A percentile compares a stretch with the other conserved stretches of the same genome.
phyloP scores from a whole-genome alignment of 1,140 invertebrate species.

The Trypoxylus dichotomus region DNA sequence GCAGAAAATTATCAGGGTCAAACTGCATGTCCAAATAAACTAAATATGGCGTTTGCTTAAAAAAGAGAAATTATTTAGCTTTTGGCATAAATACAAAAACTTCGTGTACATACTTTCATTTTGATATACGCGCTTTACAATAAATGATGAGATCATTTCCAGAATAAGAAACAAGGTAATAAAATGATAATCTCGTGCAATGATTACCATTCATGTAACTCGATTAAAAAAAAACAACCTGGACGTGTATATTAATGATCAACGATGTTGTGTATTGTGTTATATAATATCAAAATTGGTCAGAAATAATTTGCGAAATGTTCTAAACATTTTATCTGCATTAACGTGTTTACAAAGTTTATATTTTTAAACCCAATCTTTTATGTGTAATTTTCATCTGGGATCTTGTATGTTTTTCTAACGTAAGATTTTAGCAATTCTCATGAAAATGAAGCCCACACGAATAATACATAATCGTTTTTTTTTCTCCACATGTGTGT shows the following conservation, averaged over 20 bases:
- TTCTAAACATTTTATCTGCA: no score
- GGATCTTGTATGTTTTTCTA: no score
- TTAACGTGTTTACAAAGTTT: no score
- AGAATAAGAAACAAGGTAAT: background rate
- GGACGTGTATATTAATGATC: no score
- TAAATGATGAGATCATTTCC: background rate
- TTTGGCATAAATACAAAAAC: background rate
- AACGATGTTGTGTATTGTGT: background rate
- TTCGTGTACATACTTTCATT: background rate
- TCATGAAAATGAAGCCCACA: background rate
- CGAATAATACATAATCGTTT: background rate
- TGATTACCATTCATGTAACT: no score
- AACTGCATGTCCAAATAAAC: background rate
- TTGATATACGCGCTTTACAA: background rate
- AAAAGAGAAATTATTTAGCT: background rate
- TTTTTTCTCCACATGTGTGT: no score
- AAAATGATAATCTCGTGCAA: no score
- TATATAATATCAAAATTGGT: background rate
- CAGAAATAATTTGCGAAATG: background rate
- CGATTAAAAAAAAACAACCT: no score
- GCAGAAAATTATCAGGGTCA: no score
- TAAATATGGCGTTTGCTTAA: background rate
- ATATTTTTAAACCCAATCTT: no score
- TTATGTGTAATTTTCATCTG: no score
- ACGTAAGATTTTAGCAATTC: background rate